Evolutionary conservation across 1,140 invertebrate genomes (phyloP).

Genomic region (Zaprionus nigranus): DNA sequence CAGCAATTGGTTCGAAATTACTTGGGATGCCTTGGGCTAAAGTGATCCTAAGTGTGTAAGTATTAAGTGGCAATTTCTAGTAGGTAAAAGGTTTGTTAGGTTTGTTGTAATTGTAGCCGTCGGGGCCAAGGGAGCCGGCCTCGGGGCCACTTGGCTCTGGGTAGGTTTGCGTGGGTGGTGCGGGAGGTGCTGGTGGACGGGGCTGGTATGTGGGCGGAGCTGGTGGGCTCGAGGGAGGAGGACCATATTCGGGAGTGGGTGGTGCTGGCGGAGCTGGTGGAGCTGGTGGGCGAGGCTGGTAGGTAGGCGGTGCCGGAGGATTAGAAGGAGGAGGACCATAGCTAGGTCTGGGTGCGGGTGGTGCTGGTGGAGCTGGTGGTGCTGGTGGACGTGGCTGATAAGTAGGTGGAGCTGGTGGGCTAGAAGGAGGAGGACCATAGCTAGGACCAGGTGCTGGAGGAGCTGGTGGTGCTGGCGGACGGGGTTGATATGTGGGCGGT

Average conservation of each 20-base stretch:
- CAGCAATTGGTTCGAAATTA: slow-evolving; percentile 28
- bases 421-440: slow-evolving; percentile 62
- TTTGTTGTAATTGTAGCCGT: slow-evolving; percentile 69
- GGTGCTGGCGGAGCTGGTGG: slow-evolving; percentile 27
- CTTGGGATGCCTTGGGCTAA: slow-evolving; percentile 26
- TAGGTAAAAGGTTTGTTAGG: slow-evolving; percentile 62
- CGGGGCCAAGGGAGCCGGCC: slow-evolving; percentile 61
- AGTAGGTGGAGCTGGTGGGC: slow-evolving; percentile 45
- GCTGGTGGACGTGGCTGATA: slow-evolving; percentile 55
- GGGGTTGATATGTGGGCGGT: slow-evolving; percentile 35
- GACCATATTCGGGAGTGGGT: slow-evolving; percentile 60
- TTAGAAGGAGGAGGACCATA: slow-evolving; percentile 43
- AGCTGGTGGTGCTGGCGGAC: slow-evolving; percentile 47
- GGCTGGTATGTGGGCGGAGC: slow-evolving; percentile 58
- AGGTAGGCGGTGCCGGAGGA: slow-evolving; percentile 36
- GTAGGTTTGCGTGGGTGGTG: slow-evolving; percentile 28
- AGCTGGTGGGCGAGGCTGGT: slow-evolving; percentile 38
- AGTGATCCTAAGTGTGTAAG: slow-evolving; percentile 36
- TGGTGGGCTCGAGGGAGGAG: slow-evolving; percentile 52
- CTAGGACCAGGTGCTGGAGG: slow-evolving; percentile 49
- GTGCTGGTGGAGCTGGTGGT: slow-evolving; percentile 34
- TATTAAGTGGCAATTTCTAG: slow-evolving; percentile 30
- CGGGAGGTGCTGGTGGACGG: slow-evolving; percentile 31
- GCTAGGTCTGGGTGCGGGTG: slow-evolving; percentile 43
- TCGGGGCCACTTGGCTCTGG: slow-evolving; percentile 40